Base-by-base conservation (phyloP, 2,797 vertebrate genomes). In the Rhyacichthys aspro region DNA sequence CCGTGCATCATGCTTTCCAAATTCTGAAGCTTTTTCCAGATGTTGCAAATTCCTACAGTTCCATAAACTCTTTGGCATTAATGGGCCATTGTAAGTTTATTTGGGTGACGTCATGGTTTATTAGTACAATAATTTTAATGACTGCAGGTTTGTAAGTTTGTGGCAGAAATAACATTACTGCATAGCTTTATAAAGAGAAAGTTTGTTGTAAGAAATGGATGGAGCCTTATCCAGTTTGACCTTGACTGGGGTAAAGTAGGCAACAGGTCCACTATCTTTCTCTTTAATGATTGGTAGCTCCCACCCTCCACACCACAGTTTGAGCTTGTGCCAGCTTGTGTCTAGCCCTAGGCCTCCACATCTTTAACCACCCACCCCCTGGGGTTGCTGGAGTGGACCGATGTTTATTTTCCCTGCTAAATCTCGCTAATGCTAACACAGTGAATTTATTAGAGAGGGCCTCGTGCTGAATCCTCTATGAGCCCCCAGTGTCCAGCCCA, bases 391-490 rank as follows among this genome's bases (percentile, higher is more conserved):
- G 67, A 66, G 72, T 50, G 33, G 55, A 49, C 41, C 66, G 49
- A 56, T 86, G 76, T 87, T 89, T 90, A 81, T 90, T 89, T 89
- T 86, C 76, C 76, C 72, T 74, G 74, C 73, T 84, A 84, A 88
- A 84, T 79, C 72, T 74, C 70, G 72, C 72, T 85, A 85, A 88
- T 85, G 61, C 70, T 44, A 85, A 85, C 86, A 86, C 76, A 83
- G 86, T 79, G 85, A 80, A 83, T 80, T 82, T 87, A 89, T 88
- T 85, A 86, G 86, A 50, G n/a, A 77, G 44, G 62, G 52, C 60
- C 59, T 65, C n/a, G 23, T 3, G 49, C 68, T 59, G 72, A 72
- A 79, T 68, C 69, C 28, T 74, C 65, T 76, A 68, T 28, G 63
- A 85, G 81, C 67, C 79, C 70, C 81, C 75, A 80, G 75, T 38